Evolutionary conservation across 2,888 invertebrate species (phyloP).

Genomic region (Leptinotarsa peninsularis): DNA sequence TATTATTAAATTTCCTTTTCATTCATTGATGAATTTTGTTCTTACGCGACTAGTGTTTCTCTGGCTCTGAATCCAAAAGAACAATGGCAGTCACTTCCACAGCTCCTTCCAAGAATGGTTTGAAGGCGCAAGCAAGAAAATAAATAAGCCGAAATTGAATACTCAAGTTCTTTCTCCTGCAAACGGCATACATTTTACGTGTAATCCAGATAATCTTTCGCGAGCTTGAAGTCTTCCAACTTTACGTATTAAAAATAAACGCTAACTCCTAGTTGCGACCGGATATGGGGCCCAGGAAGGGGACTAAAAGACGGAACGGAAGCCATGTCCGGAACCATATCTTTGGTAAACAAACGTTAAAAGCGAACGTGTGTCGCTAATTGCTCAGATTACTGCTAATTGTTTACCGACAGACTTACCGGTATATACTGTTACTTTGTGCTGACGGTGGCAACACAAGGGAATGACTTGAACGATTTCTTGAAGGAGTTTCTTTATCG

Average conservation of each 20-base stretch:
- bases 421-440: conserved; percentile 9
- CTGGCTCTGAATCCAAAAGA: conserved; percentile 11
- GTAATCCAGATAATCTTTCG: conserved; percentile 38
- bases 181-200: conserved; percentile 22
- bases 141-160: conserved; percentile 9
- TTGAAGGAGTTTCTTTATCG: neutral
- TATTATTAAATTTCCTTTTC: no score
- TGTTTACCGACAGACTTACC: conserved; percentile 34
- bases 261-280: conserved; percentile 32
- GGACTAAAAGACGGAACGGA: conserved; percentile 23
- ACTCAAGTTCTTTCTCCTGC: conserved; percentile 16
- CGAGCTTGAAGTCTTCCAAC: conserved; percentile 35
- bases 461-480: conserved; percentile 2
- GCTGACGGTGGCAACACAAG: conserved; percentile 9
- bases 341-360: conserved; percentile 51
- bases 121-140: conserved; percentile 3
- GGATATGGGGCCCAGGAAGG: conserved; percentile 26
- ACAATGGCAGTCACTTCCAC: neutral
- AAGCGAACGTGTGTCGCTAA: conserved; percentile 52
- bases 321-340: conserved; percentile 43
- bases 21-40: neutral
- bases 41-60: neutral
- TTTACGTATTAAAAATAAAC: conserved; percentile 40
- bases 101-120: conserved; percentile 2
- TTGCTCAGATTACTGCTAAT: conserved; percentile 50